Conservation (phyloP, 2,888 invertebrate species). For the Suillia variegata region DNA sequence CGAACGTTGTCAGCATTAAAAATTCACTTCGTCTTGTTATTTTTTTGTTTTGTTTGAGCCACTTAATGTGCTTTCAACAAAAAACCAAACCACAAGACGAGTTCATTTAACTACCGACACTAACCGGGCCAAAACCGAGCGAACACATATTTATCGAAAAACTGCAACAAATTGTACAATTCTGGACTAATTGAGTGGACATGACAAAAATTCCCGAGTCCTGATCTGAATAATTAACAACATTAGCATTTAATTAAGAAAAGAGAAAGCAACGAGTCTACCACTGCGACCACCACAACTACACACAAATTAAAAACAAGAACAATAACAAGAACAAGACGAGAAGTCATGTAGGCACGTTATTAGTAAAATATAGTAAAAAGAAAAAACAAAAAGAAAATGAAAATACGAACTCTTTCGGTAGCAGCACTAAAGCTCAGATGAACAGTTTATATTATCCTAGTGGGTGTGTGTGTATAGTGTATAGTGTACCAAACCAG, state of each 20-base stretch:
- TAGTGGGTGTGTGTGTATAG: not conserved
- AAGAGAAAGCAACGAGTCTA: too few relatives aligned
- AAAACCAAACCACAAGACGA: too few relatives aligned
- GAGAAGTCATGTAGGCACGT: slow-evolving; percentile 7
- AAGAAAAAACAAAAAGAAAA: not conserved
- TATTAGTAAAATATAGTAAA: slow-evolving; percentile 13
- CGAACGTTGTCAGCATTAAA: too few relatives aligned
- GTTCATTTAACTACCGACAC: too few relatives aligned
- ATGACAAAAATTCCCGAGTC: slow-evolving; percentile 18
- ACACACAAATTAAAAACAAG: not conserved
- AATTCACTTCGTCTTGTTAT: too few relatives aligned
- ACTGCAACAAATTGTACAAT: slow-evolving; percentile 19
- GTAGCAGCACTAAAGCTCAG: too few relatives aligned
- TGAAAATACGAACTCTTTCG: not conserved
- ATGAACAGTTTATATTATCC: too few relatives aligned
- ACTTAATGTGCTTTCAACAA: too few relatives aligned
- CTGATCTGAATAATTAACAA: slow-evolving; percentile 16
- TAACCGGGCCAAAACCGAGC: too few relatives aligned
- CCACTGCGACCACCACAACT: not conserved
- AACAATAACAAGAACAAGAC: not conserved
- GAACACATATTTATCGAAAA: slow-evolving; percentile 6
- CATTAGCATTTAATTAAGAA: slow-evolving; percentile 19
- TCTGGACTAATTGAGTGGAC: slow-evolving; percentile 20
- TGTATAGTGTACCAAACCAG: not conserved
- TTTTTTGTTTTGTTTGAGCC: too few relatives aligned